Evolutionary conservation across 2,113 vertebrate genomes (phyloP).

Genomic region (Azemiops feae): DNA sequence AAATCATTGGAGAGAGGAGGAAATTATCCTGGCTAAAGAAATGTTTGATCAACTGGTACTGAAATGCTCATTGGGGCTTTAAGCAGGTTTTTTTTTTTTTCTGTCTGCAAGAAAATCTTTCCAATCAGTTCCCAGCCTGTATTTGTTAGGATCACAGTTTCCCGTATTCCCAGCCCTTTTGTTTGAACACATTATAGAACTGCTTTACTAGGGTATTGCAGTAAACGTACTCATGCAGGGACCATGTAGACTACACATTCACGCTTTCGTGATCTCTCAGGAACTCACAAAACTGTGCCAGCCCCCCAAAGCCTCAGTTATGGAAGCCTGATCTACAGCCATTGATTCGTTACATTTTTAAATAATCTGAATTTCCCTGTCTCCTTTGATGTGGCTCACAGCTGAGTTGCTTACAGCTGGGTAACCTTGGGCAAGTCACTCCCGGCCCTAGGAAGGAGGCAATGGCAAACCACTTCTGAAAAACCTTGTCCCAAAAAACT

Average conservation of each 20-base stretch:
- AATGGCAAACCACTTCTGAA: not conserved
- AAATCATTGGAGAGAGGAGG: not conserved
- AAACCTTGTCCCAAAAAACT: not conserved
- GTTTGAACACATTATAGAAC: not conserved
- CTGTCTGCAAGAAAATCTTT: not conserved
- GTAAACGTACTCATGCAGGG: not conserved
- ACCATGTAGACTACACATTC: not conserved
- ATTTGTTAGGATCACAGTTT: not conserved
- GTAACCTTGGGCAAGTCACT: not conserved
- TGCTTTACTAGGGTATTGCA: not conserved
- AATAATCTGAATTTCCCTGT: not conserved
- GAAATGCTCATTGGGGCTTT: not conserved
- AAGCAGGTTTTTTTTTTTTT: not conserved
- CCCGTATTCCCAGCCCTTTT: not conserved
- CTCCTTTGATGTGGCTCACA: not conserved
- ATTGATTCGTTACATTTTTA: not conserved
- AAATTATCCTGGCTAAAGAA: not conserved
- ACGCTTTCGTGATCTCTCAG: not conserved
- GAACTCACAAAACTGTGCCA: not conserved
- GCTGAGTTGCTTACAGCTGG: not conserved
- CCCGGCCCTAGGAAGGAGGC: not conserved
- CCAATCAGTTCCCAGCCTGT: not conserved
- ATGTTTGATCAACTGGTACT: not conserved
- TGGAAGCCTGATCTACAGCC: not conserved
- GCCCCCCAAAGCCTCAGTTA: not conserved